A percentile compares a stretch with the other conserved stretches of the same genome.
phyloP scores from a whole-genome alignment of 2,888 invertebrate species.

The Electrophaes corylata region DNA sequence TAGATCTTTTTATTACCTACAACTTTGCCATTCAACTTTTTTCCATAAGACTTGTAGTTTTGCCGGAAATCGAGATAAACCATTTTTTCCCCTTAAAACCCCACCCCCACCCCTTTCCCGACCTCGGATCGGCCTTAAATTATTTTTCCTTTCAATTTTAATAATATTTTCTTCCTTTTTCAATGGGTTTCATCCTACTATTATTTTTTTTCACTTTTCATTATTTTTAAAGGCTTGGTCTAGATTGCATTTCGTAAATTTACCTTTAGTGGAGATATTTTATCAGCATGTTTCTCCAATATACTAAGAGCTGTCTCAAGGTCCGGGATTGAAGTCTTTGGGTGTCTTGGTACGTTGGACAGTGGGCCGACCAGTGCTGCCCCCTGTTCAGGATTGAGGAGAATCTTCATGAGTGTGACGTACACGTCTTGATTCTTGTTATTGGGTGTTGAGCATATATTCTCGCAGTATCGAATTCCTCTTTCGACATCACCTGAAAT shows the following conservation, averaged over 20 bases:
- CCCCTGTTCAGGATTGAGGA: conserved; percentile 69
- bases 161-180: too few species aligned
- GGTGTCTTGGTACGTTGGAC: conserved; percentile 78
- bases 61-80: too few species aligned
- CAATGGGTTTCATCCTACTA: too few species aligned
- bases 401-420: conserved; percentile 84
- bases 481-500: conserved; percentile 88
- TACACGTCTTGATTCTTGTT: conserved; percentile 83
- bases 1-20: too few species aligned
- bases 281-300: conserved; percentile 92
- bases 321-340: conserved; percentile 88
- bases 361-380: conserved; percentile 69
- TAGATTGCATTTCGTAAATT: too few species aligned
- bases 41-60: too few species aligned
- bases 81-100: too few species aligned
- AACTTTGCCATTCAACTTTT: too few species aligned
- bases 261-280: conserved; percentile 93
- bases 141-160: too few species aligned
- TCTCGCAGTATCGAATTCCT: conserved; percentile 94
- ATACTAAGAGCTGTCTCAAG: conserved; percentile 91
- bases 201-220: too few species aligned
- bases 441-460: conserved; percentile 81
- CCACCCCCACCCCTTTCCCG: too few species aligned
- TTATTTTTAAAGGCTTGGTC: background rate
- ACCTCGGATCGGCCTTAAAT: too few species aligned